These are phyloP conservation scores for Lepeophtheirus salmonis DNA, from an alignment of 1,140 invertebrate genomes.

Conservation along the genomic window DNA sequence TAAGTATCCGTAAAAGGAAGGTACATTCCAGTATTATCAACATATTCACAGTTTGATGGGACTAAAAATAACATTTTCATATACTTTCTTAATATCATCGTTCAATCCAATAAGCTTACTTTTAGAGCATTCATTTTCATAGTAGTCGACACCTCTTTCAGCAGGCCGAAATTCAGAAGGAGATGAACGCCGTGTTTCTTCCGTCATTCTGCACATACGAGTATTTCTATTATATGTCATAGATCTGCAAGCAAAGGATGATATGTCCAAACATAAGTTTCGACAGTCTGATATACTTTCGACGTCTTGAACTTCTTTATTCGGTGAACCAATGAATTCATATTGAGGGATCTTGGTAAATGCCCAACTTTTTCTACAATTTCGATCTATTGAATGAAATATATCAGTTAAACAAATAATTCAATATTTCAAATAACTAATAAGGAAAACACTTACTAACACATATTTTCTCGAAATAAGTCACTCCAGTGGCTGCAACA, in stretches of 20 bases:
- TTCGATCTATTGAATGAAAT: slow-evolving; percentile 23
- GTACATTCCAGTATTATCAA: slow-evolving; percentile 28
- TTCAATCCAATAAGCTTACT: slow-evolving; percentile 25
- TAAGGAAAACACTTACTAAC: slow-evolving; percentile 16
- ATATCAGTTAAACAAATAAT: slow-evolving; percentile 22
- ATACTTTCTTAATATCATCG: neutral
- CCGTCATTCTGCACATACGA: slow-evolving; percentile 29
- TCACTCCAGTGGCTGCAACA: slow-evolving; percentile 26
- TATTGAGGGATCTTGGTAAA: slow-evolving; percentile 33
- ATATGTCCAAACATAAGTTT: neutral
- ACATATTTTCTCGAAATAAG: slow-evolving; percentile 36
- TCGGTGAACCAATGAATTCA: slow-evolving; percentile 27
- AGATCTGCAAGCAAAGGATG: slow-evolving; percentile 24
- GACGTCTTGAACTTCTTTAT: slow-evolving; percentile 26
- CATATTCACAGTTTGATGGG: slow-evolving; percentile 33
- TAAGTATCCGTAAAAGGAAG: slow-evolving; percentile 30
- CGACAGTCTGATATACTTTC: neutral
- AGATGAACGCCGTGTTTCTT: slow-evolving; percentile 30
- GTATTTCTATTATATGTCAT: slow-evolving; percentile 29
- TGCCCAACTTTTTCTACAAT: slow-evolving; percentile 32
- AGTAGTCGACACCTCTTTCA: slow-evolving; percentile 31
- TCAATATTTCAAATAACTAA: slow-evolving; percentile 21
- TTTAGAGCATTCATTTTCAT: slow-evolving; percentile 35
- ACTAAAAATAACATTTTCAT: slow-evolving; percentile 24
- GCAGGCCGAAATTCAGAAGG: slow-evolving; percentile 28